These are phyloP conservation scores for Paramisgurnus dabryanus DNA, from an alignment of 2,113 vertebrate species.

Conservation along the genomic window DNA sequence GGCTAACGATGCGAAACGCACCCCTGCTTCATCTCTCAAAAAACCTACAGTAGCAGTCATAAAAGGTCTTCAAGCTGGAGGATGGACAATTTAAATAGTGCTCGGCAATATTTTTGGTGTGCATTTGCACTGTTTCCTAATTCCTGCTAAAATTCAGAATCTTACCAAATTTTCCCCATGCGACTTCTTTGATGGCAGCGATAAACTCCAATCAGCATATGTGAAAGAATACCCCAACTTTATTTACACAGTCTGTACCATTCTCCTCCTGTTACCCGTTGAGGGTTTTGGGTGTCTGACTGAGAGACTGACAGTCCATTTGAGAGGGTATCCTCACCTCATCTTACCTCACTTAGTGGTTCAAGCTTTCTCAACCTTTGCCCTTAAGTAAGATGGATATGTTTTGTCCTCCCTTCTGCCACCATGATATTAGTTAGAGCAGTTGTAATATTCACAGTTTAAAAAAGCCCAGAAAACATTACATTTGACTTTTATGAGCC, in stretches of 20 bases:
- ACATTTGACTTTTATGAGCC: neutral
- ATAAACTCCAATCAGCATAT: conserved; percentile 40
- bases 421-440: neutral
- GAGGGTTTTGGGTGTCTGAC: conserved; percentile 30
- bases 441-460: neutral
- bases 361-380: conserved; percentile 42
- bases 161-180: too few relatives aligned
- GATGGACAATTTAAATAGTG: too few relatives aligned
- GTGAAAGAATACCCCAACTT: conserved; percentile 21
- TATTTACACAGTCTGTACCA: conserved; percentile 46
- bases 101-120: too few relatives aligned
- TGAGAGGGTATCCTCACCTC: conserved; percentile 26
- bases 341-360: conserved; percentile 6
- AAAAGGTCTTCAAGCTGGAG: too few relatives aligned
- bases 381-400: conserved; percentile 33
- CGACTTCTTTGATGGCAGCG: conserved; percentile 7
- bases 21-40: too few relatives aligned
- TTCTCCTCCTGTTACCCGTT: conserved; percentile 39
- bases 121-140: too few relatives aligned
- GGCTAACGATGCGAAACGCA: too few relatives aligned
- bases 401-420: neutral
- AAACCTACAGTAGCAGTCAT: too few relatives aligned
- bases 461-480: neutral
- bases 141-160: too few relatives aligned
- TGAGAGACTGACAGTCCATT: conserved; percentile 42